Conservation (phyloP, 2,113 vertebrate species). For the Ptyas mucosa region DNA sequence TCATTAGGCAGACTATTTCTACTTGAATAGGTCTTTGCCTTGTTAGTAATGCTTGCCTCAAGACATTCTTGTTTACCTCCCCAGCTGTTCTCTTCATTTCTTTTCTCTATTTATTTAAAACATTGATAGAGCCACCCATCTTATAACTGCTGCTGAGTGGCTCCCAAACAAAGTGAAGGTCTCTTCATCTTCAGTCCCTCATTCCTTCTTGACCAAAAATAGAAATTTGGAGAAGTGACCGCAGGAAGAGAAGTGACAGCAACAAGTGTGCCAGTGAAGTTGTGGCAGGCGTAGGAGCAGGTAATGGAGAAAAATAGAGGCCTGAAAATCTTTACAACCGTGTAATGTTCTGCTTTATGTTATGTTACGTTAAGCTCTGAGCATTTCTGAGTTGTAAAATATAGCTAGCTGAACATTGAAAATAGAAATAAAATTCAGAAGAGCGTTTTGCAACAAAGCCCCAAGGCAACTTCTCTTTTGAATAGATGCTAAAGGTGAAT, state of each 20-base stretch:
- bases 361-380: neutral
- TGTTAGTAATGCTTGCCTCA: neutral
- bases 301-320: neutral
- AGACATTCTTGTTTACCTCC: neutral
- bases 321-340: neutral
- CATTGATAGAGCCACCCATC: neutral
- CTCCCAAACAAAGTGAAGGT: neutral
- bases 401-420: neutral
- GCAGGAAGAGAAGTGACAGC: neutral
- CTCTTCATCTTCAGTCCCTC: neutral
- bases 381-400: neutral
- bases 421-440: neutral
- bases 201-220: neutral
- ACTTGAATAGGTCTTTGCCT: neutral
- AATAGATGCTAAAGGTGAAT: neutral
- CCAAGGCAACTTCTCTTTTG: neutral
- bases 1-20: neutral
- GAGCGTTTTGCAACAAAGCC: neutral
- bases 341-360: neutral
- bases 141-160: neutral
- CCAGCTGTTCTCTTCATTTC: neutral
- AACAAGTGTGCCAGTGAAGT: too few species aligned
- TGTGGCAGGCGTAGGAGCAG: neutral
- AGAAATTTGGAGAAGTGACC: neutral
- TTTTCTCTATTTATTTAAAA: neutral